Evolutionary conservation across 2,113 vertebrate species (phyloP).

Genomic region (Semnornis frantzii): DNA sequence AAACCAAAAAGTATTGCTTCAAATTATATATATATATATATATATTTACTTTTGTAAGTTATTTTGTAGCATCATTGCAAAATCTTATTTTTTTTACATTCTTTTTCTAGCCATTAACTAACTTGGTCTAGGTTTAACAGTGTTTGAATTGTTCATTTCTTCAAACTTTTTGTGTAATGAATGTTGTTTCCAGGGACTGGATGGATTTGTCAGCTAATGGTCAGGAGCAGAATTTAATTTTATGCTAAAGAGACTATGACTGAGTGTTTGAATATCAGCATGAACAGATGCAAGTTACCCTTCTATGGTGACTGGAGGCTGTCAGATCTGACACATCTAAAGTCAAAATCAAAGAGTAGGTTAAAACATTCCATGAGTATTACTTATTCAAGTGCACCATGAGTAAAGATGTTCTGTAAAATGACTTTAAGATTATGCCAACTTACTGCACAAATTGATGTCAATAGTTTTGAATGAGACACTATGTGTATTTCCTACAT

Average conservation of each 20-base stretch:
- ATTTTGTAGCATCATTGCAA: background rate
- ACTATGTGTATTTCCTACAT: background rate
- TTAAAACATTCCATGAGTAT: background rate
- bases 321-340: background rate
- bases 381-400: background rate
- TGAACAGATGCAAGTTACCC: background rate
- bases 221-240: background rate
- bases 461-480: background rate
- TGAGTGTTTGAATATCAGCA: background rate
- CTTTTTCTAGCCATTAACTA: background rate
- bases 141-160: background rate
- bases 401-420: background rate
- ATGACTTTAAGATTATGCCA: background rate
- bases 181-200: background rate
- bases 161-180: background rate
- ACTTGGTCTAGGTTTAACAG: background rate
- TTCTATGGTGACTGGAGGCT: background rate
- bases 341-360: background rate
- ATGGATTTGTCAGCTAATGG: background rate
- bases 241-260: background rate
- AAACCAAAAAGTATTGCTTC: background rate
- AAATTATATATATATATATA: background rate
- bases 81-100: background rate
- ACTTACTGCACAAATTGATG: background rate
- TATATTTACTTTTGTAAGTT: background rate